Evolutionary conservation across 2,888 invertebrate species (phyloP).

Genomic region (Aelia acuminata): DNA sequence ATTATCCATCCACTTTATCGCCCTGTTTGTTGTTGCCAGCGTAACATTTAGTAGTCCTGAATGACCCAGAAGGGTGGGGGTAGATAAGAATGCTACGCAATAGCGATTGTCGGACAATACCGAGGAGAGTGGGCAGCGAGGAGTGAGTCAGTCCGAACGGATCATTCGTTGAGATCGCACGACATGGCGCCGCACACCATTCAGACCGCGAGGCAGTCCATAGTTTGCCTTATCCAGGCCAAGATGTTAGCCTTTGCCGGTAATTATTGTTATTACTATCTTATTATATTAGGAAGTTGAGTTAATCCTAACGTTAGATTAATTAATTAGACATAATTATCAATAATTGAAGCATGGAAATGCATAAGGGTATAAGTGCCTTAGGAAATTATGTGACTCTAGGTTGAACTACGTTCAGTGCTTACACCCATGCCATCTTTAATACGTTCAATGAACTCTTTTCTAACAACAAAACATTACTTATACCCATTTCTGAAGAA

Average conservation of each 20-base stretch:
- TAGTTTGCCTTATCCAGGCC: conserved; percentile 1
- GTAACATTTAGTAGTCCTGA: background rate
- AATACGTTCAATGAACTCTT: too few relatives aligned
- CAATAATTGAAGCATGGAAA: too few relatives aligned
- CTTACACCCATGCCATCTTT: too few relatives aligned
- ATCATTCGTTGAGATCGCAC: background rate
- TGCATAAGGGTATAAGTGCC: too few relatives aligned
- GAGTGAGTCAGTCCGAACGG: background rate
- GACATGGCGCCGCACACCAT: conserved; percentile 8
- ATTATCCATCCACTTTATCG: background rate
- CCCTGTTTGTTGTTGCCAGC: background rate
- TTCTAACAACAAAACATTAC: too few relatives aligned
- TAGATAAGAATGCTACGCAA: background rate
- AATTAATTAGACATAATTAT: too few relatives aligned
- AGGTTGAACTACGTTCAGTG: too few relatives aligned
- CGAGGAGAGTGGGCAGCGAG: conserved; percentile 4
- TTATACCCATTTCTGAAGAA: too few relatives aligned
- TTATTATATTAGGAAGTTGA: too few relatives aligned
- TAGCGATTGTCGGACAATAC: background rate
- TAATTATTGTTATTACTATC: conserved; percentile 9
- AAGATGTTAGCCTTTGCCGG: conserved; percentile 30
- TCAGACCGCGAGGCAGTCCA: background rate
- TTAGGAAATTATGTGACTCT: too few relatives aligned
- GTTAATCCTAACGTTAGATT: too few relatives aligned
- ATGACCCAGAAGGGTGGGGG: background rate